Evolutionary conservation across 2,113 vertebrate genomes (phyloP), one percentile per base, ranked within the genome.

Genomic region (Sminthopsis crassicaudata): DNA sequence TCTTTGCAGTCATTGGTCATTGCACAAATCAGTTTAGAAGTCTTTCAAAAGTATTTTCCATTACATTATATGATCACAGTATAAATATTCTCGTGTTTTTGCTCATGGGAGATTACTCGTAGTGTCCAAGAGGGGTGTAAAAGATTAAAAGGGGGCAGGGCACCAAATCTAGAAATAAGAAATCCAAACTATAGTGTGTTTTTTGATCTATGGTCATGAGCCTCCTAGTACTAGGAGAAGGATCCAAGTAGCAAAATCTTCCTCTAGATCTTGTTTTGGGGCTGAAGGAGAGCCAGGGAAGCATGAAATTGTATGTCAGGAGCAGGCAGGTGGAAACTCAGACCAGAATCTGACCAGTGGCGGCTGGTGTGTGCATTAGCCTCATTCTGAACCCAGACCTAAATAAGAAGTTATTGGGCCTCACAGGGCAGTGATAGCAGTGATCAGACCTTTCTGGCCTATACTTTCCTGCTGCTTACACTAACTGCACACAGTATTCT

Each of bases 211-310:
- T 3, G 6, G 30, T 36, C 30, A 67, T 12, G 14, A n/a, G 67
- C 67, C 36, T 76, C 67, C 6, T 22, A 7, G 0, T 0, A 0
- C 14, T n/a, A n/a, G 60, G 2, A 2, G 14, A 67, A n/a, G 30
- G 30, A 67, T 5, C 14, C 12, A n/a, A 30, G 10, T 10, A 60
- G 27, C 27, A 60, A 60, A 60, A 4, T 0, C 10, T 4, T 1
- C 3, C 30, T 14, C 67, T n/a, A 8, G 4, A 84, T n/a, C 36
- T 76, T 76, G 14, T n/a, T 1, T 10, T 76, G 36, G 60, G 30
- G 7, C 60, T 16, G 19, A 30, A 16, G 60, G 60, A 76, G 14
- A 76, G 36, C 14, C 5, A 7, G 60, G 30, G 36, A 19, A n/a
- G 36, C 36, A 14, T n/a, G 60, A 76, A 12, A 14, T 36, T n/a